Conservation (phyloP, 2,797 vertebrate species). For the Oceanodroma leucorhoa region DNA sequence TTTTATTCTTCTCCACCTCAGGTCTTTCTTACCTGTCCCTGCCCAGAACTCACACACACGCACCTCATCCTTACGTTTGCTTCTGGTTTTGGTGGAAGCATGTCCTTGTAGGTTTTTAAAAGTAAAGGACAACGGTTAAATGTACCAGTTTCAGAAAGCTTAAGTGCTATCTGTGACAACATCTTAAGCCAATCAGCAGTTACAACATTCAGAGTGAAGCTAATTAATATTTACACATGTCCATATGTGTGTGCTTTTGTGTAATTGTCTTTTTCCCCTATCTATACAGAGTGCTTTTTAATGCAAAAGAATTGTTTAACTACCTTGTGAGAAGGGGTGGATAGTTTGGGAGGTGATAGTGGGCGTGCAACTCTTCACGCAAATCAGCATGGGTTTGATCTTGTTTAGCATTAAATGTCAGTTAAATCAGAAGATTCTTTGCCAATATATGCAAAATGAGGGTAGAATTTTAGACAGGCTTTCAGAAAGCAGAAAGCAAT, state of each 20-base stretch:
- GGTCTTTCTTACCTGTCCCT: background rate
- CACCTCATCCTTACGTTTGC: background rate
- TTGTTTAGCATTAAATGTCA: background rate
- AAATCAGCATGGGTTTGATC: background rate
- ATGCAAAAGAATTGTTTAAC: background rate
- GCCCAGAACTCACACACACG: background rate
- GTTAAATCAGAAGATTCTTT: background rate
- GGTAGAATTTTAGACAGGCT: background rate
- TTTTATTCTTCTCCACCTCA: background rate
- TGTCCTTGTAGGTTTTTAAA: background rate
- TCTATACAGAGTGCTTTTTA: background rate
- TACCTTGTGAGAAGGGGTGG: background rate
- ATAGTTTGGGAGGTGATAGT: background rate
- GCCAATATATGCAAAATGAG: background rate
- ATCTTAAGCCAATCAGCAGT: background rate
- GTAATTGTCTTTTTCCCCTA: background rate
- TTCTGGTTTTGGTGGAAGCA: background rate
- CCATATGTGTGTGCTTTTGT: background rate
- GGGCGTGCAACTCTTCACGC: background rate
- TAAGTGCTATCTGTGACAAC: background rate
- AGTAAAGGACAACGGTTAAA: background rate
- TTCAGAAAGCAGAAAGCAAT: background rate
- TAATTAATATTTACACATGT: background rate
- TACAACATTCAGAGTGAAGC: background rate
- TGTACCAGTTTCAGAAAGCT: background rate